Conservation (phyloP, 2,888 invertebrate genomes). For the Spodoptera picta region DNA sequence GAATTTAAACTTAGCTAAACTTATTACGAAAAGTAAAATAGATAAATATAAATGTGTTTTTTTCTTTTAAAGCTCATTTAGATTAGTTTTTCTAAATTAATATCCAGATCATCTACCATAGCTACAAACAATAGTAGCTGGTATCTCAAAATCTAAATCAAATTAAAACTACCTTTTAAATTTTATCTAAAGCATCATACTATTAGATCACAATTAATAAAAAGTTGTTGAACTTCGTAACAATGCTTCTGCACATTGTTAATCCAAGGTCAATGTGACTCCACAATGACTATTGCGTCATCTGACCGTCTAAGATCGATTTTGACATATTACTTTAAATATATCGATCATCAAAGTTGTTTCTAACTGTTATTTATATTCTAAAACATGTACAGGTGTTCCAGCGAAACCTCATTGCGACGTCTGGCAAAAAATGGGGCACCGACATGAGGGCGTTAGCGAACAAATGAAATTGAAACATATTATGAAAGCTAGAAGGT, state of each 20-base stretch:
- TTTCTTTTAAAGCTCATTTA: too few species aligned
- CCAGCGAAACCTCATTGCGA: conserved; percentile 19
- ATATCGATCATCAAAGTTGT: conserved; percentile 40
- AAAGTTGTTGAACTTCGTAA: conserved; percentile 26
- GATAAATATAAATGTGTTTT: too few species aligned
- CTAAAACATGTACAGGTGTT: conserved; percentile 49
- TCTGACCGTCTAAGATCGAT: conserved; percentile 18
- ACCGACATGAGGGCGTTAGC: conserved; percentile 13
- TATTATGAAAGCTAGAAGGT: conserved; percentile 20
- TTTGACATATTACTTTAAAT: conserved; percentile 46
- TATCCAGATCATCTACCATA: background rate
- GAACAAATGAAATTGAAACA: conserved; percentile 14
- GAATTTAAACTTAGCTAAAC: too few species aligned
- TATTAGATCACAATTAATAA: conserved; percentile 24
- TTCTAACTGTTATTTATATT: conserved; percentile 44
- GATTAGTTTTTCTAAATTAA: background rate
- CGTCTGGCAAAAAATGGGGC: conserved; percentile 44
- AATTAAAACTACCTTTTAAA: background rate
- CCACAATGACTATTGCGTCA: conserved; percentile 44
- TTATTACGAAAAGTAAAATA: too few species aligned
- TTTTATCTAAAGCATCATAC: conserved; percentile 4
- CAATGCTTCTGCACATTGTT: conserved; percentile 49
- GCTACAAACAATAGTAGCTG: background rate
- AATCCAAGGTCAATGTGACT: conserved; percentile 48
- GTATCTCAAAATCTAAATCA: background rate